Evolutionary conservation across 2,888 invertebrate species (phyloP).

Genomic region (Cantharis rufa): DNA sequence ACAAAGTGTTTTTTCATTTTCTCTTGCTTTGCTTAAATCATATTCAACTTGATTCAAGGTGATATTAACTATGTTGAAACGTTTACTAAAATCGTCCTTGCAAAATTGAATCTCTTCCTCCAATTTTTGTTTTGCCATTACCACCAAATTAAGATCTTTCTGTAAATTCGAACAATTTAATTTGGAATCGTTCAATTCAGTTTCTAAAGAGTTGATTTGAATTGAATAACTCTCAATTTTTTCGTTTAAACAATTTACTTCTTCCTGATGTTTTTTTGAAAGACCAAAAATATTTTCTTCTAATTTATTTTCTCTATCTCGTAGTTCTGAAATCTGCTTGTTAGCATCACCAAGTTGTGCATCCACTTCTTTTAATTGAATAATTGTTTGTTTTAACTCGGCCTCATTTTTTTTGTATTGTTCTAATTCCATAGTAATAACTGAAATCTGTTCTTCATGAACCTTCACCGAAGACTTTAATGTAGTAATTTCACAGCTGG

Average conservation of each 20-base stretch:
- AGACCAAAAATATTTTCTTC: constrained; percentile 5
- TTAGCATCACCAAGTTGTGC: constrained; percentile 5
- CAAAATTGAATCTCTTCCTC: constrained; percentile 16
- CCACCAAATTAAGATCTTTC: constrained; percentile 11
- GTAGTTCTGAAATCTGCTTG: not conserved
- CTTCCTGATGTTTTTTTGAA: constrained; percentile 15
- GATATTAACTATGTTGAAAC: constrained; percentile 15
- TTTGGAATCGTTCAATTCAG: constrained; percentile 11
- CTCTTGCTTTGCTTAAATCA: constrained; percentile 3
- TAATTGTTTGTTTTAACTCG: not conserved
- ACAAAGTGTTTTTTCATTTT: constrained; percentile 3
- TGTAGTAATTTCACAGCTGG: not conserved
- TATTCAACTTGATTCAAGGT: constrained; percentile 15
- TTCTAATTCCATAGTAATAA: constrained; percentile 13
- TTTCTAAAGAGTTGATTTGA: constrained; percentile 19
- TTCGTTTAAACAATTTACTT: constrained; percentile 13
- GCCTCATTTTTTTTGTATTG: constrained; percentile 9
- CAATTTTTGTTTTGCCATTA: constrained; percentile 1
- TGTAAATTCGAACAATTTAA: constrained; percentile 7
- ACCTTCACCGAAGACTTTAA: not conserved
- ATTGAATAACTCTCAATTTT: constrained; percentile 17
- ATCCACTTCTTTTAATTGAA: constrained; percentile 1
- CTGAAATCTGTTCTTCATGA: constrained; percentile 1
- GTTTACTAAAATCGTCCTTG: constrained; percentile 15
- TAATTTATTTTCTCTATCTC: constrained; percentile 2